A percentile compares a stretch with the other conserved stretches of the same genome.
phyloP scores from a whole-genome alignment of 2,113 vertebrate species.

The Bostrychus sinensis region DNA sequence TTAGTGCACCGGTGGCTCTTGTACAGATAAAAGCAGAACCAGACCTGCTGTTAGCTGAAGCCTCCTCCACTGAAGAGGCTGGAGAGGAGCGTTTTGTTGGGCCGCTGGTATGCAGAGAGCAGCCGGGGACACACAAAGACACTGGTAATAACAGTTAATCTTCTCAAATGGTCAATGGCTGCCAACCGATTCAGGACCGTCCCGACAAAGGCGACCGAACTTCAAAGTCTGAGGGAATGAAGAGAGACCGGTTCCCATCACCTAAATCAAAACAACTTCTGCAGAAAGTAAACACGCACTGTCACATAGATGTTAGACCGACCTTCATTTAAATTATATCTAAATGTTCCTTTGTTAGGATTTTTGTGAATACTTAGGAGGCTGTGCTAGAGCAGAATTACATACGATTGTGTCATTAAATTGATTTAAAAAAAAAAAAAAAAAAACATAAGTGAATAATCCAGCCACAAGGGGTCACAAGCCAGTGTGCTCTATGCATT shows the following conservation, averaged over 20 bases:
- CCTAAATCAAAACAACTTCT: constrained; percentile 56
- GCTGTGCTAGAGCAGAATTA: no score
- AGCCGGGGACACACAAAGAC: constrained; percentile 49
- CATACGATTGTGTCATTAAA: no score
- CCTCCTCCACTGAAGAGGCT: constrained; percentile 70
- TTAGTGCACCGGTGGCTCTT: constrained; percentile 58
- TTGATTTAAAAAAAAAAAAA: no score
- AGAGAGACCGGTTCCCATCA: constrained; percentile 62
- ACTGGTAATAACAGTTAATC: constrained; percentile 72
- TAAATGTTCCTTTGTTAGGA: constrained; percentile 6
- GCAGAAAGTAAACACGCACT: constrained; percentile 39
- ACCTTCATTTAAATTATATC: constrained; percentile 18
- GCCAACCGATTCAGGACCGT: constrained; percentile 50
- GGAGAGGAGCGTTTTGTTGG: constrained; percentile 64
- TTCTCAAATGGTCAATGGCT: constrained; percentile 67
- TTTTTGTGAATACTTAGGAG: no score
- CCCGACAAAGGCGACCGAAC: constrained; percentile 45
- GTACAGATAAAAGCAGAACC: constrained; percentile 52
- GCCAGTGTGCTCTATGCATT: no score
- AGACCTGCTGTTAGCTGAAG: constrained; percentile 60
- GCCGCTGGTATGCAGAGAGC: constrained; percentile 69
- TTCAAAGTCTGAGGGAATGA: constrained; percentile 43
- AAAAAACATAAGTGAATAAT: no score
- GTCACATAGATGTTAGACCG: constrained; percentile 13
- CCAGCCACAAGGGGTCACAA: no score